Evolutionary conservation across 1,140 invertebrate species (phyloP).

Genomic region (Neodiprion pinetum): DNA sequence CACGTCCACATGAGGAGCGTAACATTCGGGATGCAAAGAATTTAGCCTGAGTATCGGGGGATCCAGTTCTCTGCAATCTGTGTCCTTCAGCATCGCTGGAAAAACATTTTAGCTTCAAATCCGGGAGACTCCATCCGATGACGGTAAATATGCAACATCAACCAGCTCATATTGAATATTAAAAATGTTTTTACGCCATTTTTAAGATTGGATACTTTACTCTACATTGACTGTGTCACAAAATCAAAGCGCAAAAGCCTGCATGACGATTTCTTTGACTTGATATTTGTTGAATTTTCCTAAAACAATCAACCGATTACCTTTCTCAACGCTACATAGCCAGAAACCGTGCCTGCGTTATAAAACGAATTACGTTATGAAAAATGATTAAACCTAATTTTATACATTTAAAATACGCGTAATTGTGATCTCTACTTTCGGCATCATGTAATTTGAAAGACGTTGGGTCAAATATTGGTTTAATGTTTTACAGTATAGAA

Average conservation of each 20-base stretch:
- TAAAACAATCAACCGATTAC: too few relatives aligned
- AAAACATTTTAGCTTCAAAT: not conserved
- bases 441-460: too few relatives aligned
- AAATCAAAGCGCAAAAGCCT: slow-evolving; percentile 36
- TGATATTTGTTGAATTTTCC: not conserved
- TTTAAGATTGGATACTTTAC: slow-evolving; percentile 28
- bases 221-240: slow-evolving; percentile 35
- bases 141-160: not conserved
- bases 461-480: too few relatives aligned
- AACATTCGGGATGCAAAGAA: slow-evolving; percentile 33
- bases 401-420: slow-evolving; percentile 24
- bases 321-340: not conserved
- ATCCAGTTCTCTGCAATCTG: slow-evolving; percentile 15
- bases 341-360: not conserved
- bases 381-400: slow-evolving; percentile 4
- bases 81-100: slow-evolving; percentile 15
- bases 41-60: slow-evolving; percentile 16
- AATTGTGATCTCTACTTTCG: too few relatives aligned
- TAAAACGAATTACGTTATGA: not conserved
- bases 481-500: too few relatives aligned
- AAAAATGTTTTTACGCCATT: slow-evolving; percentile 21
- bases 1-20: slow-evolving; percentile 32
- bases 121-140: too few relatives aligned
- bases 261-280: slow-evolving; percentile 17
- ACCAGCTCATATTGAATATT: not conserved